Percentiles rank a stretch among this genome's conserved stretches.
phyloP scores from a whole-genome alignment of 2,888 invertebrate genomes.

The Dichetophora obliterata region DNA sequence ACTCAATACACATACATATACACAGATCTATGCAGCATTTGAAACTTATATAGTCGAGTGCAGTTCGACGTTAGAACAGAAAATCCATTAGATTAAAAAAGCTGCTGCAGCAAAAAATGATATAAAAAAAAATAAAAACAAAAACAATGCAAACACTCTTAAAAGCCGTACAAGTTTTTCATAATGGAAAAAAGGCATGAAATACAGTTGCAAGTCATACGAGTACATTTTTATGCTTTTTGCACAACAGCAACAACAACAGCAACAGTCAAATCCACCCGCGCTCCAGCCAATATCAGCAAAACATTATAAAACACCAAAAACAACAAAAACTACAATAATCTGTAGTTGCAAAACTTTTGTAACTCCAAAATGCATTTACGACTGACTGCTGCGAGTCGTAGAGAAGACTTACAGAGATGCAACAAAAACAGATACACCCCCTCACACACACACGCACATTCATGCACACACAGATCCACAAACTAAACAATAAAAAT shows the following conservation, averaged over 20 bases:
- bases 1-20: neutral
- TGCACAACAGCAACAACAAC: neutral
- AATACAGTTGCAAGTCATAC: too few species aligned
- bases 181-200: too few species aligned
- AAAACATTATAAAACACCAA: neutral
- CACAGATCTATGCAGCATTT: neutral
- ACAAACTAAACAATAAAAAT: too few species aligned
- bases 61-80: neutral
- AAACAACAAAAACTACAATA: neutral
- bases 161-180: too few species aligned
- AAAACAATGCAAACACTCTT: too few species aligned
- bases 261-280: neutral
- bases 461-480: too few species aligned
- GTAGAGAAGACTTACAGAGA: neutral
- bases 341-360: slow-evolving; percentile 5
- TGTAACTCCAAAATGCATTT: slow-evolving; percentile 11
- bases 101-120: neutral
- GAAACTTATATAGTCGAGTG: neutral
- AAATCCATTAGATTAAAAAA: neutral
- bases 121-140: too few species aligned
- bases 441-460: too few species aligned
- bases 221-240: neutral
- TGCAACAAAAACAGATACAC: too few species aligned
- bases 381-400: neutral
- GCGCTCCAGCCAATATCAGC: too few species aligned